A percentile compares a stretch with the other conserved stretches of the same genome.
phyloP scores from a whole-genome alignment of 1,140 invertebrate species.

The Tetraneura akinire region DNA sequence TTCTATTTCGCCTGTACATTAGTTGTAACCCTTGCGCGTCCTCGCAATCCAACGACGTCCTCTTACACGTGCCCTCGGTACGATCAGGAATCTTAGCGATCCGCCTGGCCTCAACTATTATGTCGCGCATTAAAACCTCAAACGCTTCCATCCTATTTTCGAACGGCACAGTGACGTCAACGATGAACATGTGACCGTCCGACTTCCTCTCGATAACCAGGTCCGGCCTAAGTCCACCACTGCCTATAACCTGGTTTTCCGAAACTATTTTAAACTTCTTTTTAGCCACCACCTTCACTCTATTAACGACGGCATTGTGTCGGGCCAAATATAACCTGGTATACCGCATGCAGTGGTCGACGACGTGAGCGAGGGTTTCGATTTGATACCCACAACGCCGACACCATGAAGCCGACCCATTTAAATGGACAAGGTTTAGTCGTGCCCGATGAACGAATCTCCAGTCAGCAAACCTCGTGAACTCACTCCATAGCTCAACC shows the following conservation, averaged over 20 bases:
- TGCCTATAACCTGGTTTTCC: neutral
- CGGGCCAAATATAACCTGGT: neutral
- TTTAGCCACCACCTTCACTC: neutral
- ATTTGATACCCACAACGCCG: no score
- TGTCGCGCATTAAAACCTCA: no score
- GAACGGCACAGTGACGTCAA: neutral
- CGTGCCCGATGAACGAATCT: slow-evolving; percentile 56
- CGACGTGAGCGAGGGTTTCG: neutral
- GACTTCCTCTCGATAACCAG: no score
- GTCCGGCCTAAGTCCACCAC: neutral
- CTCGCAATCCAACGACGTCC: no score
- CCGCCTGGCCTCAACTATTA: no score
- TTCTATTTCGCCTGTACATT: no score
- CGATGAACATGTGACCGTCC: neutral
- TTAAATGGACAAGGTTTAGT: slow-evolving; percentile 53
- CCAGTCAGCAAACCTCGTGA: slow-evolving; percentile 56
- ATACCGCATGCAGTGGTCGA: neutral
- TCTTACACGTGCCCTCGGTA: no score
- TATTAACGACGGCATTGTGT: neutral
- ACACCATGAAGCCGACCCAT: slow-evolving; percentile 30
- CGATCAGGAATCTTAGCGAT: no score
- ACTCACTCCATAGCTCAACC: slow-evolving; percentile 50
- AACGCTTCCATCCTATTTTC: neutral
- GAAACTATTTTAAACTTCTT: neutral
- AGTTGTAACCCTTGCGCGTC: no score